Evolutionary conservation across 2,888 invertebrate species (phyloP), one percentile per base, ranked within the genome.

Genomic region (Arge pagana): DNA sequence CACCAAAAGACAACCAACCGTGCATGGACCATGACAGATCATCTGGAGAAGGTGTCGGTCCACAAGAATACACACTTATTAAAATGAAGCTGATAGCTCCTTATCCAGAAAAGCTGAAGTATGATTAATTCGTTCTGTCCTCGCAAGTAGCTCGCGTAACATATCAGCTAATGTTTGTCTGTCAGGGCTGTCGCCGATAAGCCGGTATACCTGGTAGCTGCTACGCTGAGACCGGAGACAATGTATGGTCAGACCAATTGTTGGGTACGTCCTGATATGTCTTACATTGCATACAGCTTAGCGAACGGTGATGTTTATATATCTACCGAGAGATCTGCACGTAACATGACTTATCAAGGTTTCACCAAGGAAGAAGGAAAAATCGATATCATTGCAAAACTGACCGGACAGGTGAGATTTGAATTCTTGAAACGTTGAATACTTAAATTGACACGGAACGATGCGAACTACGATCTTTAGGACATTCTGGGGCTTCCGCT

Each of bases 241-340:
- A 98, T 99, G 98, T 99, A 97, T 72, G 99, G 99, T 0, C 99
- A 99, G 80, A 99, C 99, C 0, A 99, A 99, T 74, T 98, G 97
- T 75, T 99, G 98, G 96, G 77, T 99, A 3, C 90, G 90, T 69
- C 99, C 99, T 0, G 96, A 97, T 70, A 91, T 98, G 71, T 86
- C 85, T 60, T 98, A 98, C 71, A 85, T 97, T 59, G 96, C 91
- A 1, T 92, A 95, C 74, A 82, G 86, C 68, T 86, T 87, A 0
- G 81, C 82, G 10, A 82, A 80, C 33, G 81, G 81, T 37, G 93
- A 95, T 56, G 81, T 98, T 28, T 96, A 90, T 77, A 83, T 99
- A 40, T 91, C 90, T 64, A 96, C 97, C 0, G 79, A 79, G 55
- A 83, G 97, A 61, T 88, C 99, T 0, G 97, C 98, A 0, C 83